These are phyloP conservation scores for Dynastes grantii DNA, from an alignment of 2,888 invertebrate genomes.

Conservation along the genomic window DNA sequence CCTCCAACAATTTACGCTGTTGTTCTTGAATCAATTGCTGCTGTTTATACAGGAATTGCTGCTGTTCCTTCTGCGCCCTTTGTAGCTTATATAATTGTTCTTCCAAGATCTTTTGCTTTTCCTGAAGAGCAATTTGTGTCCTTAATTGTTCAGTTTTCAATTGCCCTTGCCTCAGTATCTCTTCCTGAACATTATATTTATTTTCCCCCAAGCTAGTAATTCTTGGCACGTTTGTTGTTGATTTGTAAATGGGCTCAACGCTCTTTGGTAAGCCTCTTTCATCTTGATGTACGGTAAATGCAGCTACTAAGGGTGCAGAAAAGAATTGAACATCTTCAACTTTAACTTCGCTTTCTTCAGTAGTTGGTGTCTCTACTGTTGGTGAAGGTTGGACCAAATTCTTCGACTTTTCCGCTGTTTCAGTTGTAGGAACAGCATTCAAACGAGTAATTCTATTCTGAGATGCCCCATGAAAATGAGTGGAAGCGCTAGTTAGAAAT, in stretches of 20 bases:
- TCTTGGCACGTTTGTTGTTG: slow-evolving; percentile 63
- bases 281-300: slow-evolving; percentile 90
- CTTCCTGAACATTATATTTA: slow-evolving; percentile 56
- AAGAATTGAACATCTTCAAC: slow-evolving; percentile 85
- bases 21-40: slow-evolving; percentile 73
- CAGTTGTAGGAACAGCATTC: slow-evolving; percentile 68
- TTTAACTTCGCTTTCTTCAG: slow-evolving; percentile 77
- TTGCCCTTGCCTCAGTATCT: slow-evolving; percentile 53
- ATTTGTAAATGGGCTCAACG: slow-evolving; percentile 82
- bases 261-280: slow-evolving; percentile 84
- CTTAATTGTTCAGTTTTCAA: slow-evolving; percentile 58
- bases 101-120: slow-evolving; percentile 75
- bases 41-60: slow-evolving; percentile 79
- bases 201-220: slow-evolving; percentile 55
- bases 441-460: slow-evolving; percentile 52
- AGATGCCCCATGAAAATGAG: slow-evolving; percentile 4
- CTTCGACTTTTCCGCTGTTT: slow-evolving; percentile 65
- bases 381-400: slow-evolving; percentile 58
- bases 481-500: slow-evolving; percentile 63
- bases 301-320: slow-evolving; percentile 86
- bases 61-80: slow-evolving; percentile 78
- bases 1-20: slow-evolving; percentile 61
- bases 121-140: slow-evolving; percentile 72
- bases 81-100: slow-evolving; percentile 76
- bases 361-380: slow-evolving; percentile 78